Base-by-base conservation (phyloP, 1,140 invertebrate genomes). In the Drosophila hydei region DNA sequence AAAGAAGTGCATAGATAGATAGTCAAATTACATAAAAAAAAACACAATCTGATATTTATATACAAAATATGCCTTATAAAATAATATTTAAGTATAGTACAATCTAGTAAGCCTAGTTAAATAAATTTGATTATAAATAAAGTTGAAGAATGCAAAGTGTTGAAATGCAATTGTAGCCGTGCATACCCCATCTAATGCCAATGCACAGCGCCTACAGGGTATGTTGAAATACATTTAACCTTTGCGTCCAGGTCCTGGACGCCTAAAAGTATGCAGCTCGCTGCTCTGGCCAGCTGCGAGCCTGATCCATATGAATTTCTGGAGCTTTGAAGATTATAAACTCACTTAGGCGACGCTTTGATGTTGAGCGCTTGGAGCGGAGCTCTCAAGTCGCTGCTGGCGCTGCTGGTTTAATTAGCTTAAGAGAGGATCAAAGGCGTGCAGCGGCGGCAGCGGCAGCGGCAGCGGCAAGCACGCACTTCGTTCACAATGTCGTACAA, bases 261-360 rank as follows among this genome's bases (percentile, higher is more conserved):
- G 14, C 45, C 25, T 8, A 18, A 43, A 59, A 61, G 64, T 67
- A 77, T 81, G 75, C 71, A 74, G 47, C 36, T 8, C 43, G 60
- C 60, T 75, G 38, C 42, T 25, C 21, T 2, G 2, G 1, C 2
- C 5, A 9, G 58, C 89, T 90, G 89, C 6, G 40, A 43, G 72
- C 89, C 89, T 90, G 67, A 60, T 79, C 23, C 21, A 77, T 72
- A 77, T 80, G 81, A 89, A 90, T 90, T 85, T 85, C 89, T 90
- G 75, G 81, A 90, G 89, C 89, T 90, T 90, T 90, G 89, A 90
- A 90, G 89, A 90, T 90, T 89, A 74, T 60, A 73, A 90, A 72
- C 75, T 74, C 89, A 79, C 75, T 89, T 81, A 81, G 74, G 75
- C 71, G 69, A 73, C 71, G 80, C 88, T 90, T 90, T 90, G 89